Percentiles rank a stretch among this genome's conserved stretches.
Conservation (phyloP, 2,888 invertebrate species). For the Dynastes tityus region DNA sequence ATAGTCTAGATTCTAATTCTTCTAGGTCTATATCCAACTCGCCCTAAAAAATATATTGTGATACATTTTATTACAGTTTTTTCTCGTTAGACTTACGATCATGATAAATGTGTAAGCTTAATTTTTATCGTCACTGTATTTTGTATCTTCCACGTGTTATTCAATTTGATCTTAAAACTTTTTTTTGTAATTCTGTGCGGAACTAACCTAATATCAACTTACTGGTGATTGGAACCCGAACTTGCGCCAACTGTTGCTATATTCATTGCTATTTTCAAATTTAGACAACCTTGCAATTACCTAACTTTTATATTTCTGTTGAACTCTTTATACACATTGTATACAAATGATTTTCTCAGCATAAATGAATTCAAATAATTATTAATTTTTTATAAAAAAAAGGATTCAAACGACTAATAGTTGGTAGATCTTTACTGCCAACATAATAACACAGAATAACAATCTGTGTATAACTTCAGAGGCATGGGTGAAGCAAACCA, state of each 20-base stretch:
- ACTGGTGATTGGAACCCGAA: no score
- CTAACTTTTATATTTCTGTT: no score
- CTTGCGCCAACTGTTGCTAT: background rate
- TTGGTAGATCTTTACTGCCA: background rate
- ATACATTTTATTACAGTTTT: background rate
- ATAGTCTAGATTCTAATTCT: slow-evolving; percentile 65
- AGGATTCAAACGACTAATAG: no score
- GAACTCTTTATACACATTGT: no score
- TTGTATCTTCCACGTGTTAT: slow-evolving; percentile 16
- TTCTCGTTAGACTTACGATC: slow-evolving; percentile 42
- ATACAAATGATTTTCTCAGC: no score
- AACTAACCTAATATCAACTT: no score
- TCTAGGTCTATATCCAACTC: slow-evolving; percentile 62
- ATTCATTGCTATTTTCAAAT: background rate
- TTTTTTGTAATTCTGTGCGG: no score
- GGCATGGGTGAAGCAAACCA: slow-evolving; percentile 33
- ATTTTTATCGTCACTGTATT: background rate
- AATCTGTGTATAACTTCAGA: slow-evolving; percentile 10
- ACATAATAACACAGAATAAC: no score
- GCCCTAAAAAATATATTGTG: slow-evolving; percentile 56
- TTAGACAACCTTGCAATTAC: background rate
- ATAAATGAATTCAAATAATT: no score
- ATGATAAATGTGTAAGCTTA: slow-evolving; percentile 34
- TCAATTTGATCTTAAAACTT: background rate
- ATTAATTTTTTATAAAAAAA: no score